These are phyloP conservation scores for Zelostemma sp. DNA, from an alignment of 1,140 invertebrate genomes.

Conservation along the genomic window DNA sequence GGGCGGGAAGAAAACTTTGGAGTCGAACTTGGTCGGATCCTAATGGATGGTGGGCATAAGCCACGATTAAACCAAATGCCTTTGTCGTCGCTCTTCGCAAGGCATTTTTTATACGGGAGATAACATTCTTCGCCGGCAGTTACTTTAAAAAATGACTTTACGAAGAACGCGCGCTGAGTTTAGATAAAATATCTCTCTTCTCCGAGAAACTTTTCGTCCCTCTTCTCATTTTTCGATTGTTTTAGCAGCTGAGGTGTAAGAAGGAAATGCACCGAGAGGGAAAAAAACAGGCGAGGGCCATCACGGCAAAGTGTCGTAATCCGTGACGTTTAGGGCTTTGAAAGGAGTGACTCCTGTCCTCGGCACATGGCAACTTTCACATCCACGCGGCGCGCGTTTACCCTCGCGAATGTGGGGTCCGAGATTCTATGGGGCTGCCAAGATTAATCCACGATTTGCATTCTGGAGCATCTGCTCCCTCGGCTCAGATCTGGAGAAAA, in stretches of 20 bases:
- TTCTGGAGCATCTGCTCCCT: slow-evolving; percentile 60
- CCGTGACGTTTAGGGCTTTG: slow-evolving; percentile 51
- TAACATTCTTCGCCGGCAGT: slow-evolving; percentile 13
- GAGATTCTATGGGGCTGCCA: slow-evolving; percentile 52
- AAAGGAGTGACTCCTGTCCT: slow-evolving; percentile 59
- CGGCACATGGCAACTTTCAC: slow-evolving; percentile 59
- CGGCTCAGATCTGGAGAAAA: slow-evolving; percentile 40
- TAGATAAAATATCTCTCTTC: no score
- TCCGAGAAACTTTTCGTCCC: no score
- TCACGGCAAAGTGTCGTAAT: slow-evolving; percentile 51
- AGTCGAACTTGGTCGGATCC: slow-evolving; percentile 30
- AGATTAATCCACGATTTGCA: slow-evolving; percentile 65
- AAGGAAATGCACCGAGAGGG: no score
- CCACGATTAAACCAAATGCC: slow-evolving; percentile 49
- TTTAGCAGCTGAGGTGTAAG: no score
- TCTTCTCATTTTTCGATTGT: no score
- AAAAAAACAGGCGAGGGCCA: slow-evolving; percentile 22
- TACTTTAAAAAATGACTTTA: slow-evolving; percentile 17
- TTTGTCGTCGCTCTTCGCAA: slow-evolving; percentile 19
- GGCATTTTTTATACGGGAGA: slow-evolving; percentile 22
- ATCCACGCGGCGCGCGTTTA: slow-evolving; percentile 44
- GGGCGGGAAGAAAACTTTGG: slow-evolving; percentile 31
- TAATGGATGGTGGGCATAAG: slow-evolving; percentile 53
- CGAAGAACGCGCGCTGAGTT: no score
- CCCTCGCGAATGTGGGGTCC: slow-evolving; percentile 46